These are phyloP conservation scores for Erpornis zantholeuca DNA, from an alignment of 2,113 vertebrate species.

Conservation along the genomic window DNA sequence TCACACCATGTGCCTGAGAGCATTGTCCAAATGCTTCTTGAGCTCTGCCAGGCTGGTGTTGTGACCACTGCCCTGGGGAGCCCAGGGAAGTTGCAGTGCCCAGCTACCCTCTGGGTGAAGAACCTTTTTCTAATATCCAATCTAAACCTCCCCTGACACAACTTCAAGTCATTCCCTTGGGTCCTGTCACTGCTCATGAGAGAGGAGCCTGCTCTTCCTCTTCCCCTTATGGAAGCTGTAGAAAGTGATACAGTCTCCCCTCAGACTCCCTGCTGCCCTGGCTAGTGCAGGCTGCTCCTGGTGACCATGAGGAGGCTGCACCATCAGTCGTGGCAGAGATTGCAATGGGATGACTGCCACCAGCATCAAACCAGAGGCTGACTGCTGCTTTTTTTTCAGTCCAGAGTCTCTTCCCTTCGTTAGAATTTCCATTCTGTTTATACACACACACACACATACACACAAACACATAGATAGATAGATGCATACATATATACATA, in stretches of 20 bases:
- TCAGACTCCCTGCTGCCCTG: no score
- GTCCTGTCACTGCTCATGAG: background rate
- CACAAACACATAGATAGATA: background rate
- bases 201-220: background rate
- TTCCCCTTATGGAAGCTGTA: background rate
- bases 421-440: background rate
- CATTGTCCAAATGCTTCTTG: background rate
- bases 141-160: background rate
- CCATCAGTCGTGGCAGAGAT: background rate
- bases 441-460: no score
- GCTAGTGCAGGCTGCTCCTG: background rate
- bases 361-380: background rate
- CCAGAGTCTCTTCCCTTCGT: background rate
- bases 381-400: background rate
- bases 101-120: background rate
- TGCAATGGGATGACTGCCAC: background rate
- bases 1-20: background rate
- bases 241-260: background rate
- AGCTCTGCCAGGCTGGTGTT: background rate
- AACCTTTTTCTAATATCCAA: background rate
- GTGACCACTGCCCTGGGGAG: background rate
- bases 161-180: background rate
- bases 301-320: background rate
- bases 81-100: background rate
- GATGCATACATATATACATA: background rate